phyloP scores from a whole-genome alignment of 2,113 vertebrate genomes.

The Leiothrix lutea region DNA sequence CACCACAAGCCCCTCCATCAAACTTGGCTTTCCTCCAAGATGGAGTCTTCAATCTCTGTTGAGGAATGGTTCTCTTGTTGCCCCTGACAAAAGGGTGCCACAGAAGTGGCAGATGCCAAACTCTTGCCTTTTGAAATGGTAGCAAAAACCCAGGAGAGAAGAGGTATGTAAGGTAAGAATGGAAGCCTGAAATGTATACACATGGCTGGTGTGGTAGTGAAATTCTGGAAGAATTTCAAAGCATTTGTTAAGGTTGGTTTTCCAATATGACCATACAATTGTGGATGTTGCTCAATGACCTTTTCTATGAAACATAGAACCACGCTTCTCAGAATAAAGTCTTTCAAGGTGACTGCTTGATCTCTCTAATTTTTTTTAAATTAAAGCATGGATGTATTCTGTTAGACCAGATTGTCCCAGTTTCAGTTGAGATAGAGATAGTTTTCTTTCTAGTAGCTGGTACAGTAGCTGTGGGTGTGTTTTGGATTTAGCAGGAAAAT shows the following conservation, averaged over 20 bases:
- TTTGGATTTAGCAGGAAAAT: not conserved
- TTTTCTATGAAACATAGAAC: not conserved
- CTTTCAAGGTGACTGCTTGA: not conserved
- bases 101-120: not conserved
- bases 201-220: not conserved
- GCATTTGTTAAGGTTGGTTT: not conserved
- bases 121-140: not conserved
- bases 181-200: not conserved
- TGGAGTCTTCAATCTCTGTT: not conserved
- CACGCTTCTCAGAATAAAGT: not conserved
- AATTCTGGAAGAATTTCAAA: not conserved
- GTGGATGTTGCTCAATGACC: not conserved
- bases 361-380: not conserved
- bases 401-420: not conserved
- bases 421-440: not conserved
- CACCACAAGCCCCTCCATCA: not conserved
- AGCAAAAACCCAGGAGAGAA: not conserved
- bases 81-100: not conserved
- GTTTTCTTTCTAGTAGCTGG: not conserved
- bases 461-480: not conserved
- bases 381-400: not conserved
- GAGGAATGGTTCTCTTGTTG: not conserved
- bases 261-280: not conserved
- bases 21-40: conserved; percentile 23
- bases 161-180: not conserved